phyloP scores from a whole-genome alignment of 37 sponge, comb jelly and placozoan genomes.

The Petrosia ficiformis region DNA sequence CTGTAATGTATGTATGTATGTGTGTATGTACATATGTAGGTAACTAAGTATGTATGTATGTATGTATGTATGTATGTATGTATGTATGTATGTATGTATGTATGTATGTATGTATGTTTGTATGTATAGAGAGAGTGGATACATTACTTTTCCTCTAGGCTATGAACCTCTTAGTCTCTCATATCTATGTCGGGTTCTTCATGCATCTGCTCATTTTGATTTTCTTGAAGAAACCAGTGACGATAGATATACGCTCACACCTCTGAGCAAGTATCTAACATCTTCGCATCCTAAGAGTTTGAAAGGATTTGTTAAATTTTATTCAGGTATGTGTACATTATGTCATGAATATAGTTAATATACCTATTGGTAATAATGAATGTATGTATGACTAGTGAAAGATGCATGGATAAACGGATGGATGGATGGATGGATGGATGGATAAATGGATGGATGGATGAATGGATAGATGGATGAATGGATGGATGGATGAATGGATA shows the following conservation, averaged over 20 bases:
- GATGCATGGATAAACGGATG: too few species aligned
- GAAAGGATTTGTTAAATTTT: conserved; percentile 62
- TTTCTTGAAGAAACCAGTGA: conserved; percentile 35
- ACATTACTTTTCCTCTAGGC: background rate
- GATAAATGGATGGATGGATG: too few species aligned
- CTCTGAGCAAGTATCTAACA: conserved; percentile 62
- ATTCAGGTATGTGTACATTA: conserved; percentile 17
- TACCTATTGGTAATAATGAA: too few species aligned
- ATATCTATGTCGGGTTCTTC: conserved; percentile 69
- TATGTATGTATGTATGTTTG: background rate
- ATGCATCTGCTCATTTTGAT: conserved; percentile 79
- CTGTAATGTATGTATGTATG: background rate
- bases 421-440: too few species aligned
- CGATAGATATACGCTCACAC: conserved; percentile 57
- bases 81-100: background rate
- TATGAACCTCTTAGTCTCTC: conserved; percentile 45
- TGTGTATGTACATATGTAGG: background rate
- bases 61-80: background rate
- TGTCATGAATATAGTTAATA: background rate
- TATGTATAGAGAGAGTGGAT: background rate
- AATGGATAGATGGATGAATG: too few species aligned
- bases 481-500: too few species aligned
- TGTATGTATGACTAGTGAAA: too few species aligned
- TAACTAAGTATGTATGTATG: background rate
- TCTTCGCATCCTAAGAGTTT: conserved; percentile 68